Conservation (phyloP, 2,888 invertebrate species). For the Trichopria drosophilae region DNA sequence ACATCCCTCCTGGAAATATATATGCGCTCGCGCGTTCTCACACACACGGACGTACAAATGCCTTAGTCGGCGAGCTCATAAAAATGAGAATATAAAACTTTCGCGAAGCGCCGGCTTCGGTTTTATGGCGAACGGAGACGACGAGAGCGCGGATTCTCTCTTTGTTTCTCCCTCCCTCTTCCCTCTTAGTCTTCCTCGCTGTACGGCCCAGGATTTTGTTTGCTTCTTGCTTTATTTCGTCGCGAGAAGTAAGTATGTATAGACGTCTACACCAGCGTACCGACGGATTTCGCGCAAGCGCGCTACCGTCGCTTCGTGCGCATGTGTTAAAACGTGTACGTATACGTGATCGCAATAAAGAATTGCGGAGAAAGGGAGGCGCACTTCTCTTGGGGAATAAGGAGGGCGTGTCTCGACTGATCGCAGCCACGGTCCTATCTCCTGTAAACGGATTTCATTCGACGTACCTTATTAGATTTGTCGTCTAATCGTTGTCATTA, state of each 20-base stretch:
- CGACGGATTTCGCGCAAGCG: conserved; percentile 28
- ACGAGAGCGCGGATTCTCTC: conserved; percentile 17
- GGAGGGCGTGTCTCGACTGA: conserved; percentile 25
- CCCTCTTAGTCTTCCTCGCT: conserved; percentile 40
- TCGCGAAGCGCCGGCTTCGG: conserved; percentile 49
- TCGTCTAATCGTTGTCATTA: no score
- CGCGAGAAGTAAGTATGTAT: conserved; percentile 18
- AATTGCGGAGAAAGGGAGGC: conserved; percentile 31
- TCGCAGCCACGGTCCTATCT: conserved; percentile 4
- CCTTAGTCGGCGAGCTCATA: conserved; percentile 44
- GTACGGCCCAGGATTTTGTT: no score
- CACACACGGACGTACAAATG: no score
- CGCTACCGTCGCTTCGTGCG: conserved; percentile 17
- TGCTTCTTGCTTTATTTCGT: conserved; percentile 47
- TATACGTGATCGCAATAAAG: conserved; percentile 37
- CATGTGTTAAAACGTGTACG: not conserved
- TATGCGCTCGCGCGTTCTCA: no score
- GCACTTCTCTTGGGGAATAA: conserved; percentile 27
- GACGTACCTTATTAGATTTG: no score
- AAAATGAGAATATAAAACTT: conserved; percentile 53
- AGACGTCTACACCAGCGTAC: conserved; percentile 29
- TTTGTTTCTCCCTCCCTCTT: not conserved
- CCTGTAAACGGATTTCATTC: no score
- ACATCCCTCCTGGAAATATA: no score
- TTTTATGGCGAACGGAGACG: conserved; percentile 45